Percentiles rank a stretch among this genome's conserved stretches.
Conservation (phyloP, 2,797 vertebrate genomes). For the Masticophis lateralis region DNA sequence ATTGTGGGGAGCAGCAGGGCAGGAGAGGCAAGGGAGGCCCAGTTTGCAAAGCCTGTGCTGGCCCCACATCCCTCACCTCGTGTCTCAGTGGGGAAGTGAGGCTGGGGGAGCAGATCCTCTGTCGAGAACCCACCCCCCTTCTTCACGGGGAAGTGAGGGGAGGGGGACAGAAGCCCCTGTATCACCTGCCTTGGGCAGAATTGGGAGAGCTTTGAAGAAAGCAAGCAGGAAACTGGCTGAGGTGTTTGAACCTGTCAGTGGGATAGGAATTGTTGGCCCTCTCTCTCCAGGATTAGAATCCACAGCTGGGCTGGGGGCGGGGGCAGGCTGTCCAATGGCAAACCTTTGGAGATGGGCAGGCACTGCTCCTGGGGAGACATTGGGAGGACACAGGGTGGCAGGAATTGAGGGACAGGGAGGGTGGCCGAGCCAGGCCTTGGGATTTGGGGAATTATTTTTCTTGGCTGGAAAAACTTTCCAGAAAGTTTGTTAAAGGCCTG, state of each 20-base stretch:
- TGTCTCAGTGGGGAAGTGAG: background rate
- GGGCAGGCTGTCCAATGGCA: background rate
- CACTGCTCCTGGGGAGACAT: background rate
- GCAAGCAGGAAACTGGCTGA: background rate
- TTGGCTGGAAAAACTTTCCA: background rate
- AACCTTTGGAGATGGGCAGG: background rate
- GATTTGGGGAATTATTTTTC: background rate
- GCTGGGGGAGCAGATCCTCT: background rate
- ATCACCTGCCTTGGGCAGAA: background rate
- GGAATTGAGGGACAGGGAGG: background rate
- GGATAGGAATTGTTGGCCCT: too few species aligned
- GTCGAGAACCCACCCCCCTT: background rate
- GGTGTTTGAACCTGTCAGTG: background rate
- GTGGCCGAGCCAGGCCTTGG: background rate
- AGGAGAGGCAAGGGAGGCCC: background rate
- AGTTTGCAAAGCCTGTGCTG: background rate
- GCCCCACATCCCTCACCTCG: background rate
- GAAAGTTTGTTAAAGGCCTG: background rate
- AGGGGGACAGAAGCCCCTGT: background rate
- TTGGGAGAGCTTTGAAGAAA: background rate
- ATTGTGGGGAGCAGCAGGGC: background rate
- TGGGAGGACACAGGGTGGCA: background rate
- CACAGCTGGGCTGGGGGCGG: background rate
- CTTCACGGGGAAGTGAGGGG: background rate
- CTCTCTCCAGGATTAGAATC: background rate